Evolutionary conservation across 1,140 invertebrate species (phyloP), one percentile per base, ranked within the genome.

Genomic region (Amyelois transitella): DNA sequence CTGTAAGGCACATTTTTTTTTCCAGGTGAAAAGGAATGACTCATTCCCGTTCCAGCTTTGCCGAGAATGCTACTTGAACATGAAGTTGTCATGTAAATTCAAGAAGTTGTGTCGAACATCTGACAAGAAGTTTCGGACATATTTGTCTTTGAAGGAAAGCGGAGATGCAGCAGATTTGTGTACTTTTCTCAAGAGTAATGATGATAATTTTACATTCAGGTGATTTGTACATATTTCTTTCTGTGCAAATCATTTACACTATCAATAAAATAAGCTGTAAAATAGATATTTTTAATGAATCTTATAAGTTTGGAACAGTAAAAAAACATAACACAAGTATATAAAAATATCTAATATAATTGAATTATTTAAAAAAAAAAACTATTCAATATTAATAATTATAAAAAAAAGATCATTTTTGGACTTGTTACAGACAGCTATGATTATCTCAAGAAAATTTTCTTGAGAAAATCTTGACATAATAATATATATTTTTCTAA

Each of bases 1-100:
- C 38, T 43, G n/a, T 17, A 4, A 43, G 38, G 2, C 38, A 43
- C 38, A 43, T 7, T 18, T 7, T 48, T 18, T 49, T 1, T 73
- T 69, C 14, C 62, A 87, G 84, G 81, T 81, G 18, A 85, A 85
- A 69, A 44, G 72, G 18, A 81, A 78, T 74, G 84, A 87, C 22
- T 12, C 51, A 19, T 76, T 83, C 18, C 61, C 63, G 62, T 85
- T 87, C 60, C 81, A 87, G 70, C 43, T 87, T 18, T 87, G 83
- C 45, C 77, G 77, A 61, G 73, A 78, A 18, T 87, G 83, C 38
- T 75, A 69, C 32, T 38, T 69, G 0, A 76, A 72, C 24, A 80
- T 86, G 83, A 81, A 80, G 56, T 25, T 64, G 18, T 62, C 75
- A 43, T 84, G 79, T 58, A 75, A 70, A 49, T 86, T 86, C 60